Evolutionary conservation across 2,797 vertebrate genomes (phyloP), one percentile per base, ranked within the genome.

Genomic region (Notolepis coatsorum): DNA sequence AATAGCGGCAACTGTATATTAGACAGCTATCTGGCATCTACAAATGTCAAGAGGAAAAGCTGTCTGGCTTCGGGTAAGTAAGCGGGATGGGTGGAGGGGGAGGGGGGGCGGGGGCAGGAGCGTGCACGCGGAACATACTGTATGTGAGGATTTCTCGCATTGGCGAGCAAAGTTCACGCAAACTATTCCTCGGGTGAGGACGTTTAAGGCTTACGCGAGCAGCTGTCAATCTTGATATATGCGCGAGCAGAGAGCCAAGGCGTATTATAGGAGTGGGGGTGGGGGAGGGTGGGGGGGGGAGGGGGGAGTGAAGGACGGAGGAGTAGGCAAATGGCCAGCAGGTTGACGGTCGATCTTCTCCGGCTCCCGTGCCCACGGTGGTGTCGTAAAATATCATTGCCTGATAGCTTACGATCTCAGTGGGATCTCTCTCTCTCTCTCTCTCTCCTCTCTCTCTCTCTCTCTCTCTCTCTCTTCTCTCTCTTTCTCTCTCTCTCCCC

Each of bases 11-110:
- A 92, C 88, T 90, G 88, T 84, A 63, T 89, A 89, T 93, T 91
- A 94, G 92, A 92, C 91, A 91, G 91, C 92, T 94, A 93, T 95
- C 94, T 94, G 91, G 90, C 92, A 94, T 92, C 92, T 92, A 94
- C 91, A 96, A 96, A 96, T 95, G 94, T 96, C 96, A 95, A 85
- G 88, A 91, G 89, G 86, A 91, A 82, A 87, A 81, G 59, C 77
- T 79, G 87, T 90, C 86, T 89, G 90, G 84, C 90, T 88, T 81
- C 70, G 10, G 45, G 38, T 54, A 23, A 63, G 57, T 66, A 37
- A 15, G 20, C 7, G 37, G 59, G 15, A 27, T 18, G 18, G 50
- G 7, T 8, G 43, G 49, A 47, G 24, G 54, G 13, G 2, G 71
- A 82, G 84, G 90, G 86, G 89, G 89, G 84, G 90, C 84, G 84